These are phyloP conservation scores for Stenodera caucasica DNA, from an alignment of 2,888 invertebrate species.

Conservation along the genomic window DNA sequence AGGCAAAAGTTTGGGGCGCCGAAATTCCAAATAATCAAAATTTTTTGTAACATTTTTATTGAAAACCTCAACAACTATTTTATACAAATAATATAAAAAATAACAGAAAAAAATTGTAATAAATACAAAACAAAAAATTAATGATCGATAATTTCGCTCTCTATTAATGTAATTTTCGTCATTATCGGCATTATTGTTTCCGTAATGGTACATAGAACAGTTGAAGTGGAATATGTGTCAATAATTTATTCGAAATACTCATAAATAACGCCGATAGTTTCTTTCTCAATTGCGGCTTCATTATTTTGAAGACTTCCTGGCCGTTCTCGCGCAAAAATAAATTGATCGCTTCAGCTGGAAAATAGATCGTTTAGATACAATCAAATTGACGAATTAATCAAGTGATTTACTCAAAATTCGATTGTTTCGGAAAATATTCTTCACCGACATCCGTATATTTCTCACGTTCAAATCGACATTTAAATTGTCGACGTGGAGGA, in stretches of 20 bases:
- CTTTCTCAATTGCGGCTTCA: constrained; percentile 68
- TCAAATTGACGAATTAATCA: no score
- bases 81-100: background rate
- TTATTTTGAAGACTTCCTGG: constrained; percentile 67
- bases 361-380: constrained; percentile 22
- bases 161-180: background rate
- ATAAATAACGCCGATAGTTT: constrained; percentile 67
- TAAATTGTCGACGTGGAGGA: constrained; percentile 65
- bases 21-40: no score
- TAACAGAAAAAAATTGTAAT: background rate
- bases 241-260: constrained; percentile 66
- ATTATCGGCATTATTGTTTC: constrained; percentile 15
- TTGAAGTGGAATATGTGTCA: constrained; percentile 66
- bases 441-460: constrained; percentile 65
- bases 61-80: background rate
- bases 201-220: constrained; percentile 58
- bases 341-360: constrained; percentile 71
- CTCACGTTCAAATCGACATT: constrained; percentile 64
- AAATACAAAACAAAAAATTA: background rate
- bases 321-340: constrained; percentile 71
- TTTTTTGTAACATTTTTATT: no score
- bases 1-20: no score
- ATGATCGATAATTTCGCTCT: background rate
- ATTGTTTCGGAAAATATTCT: constrained; percentile 70
- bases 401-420: constrained; percentile 66